Evolutionary conservation across 1,140 invertebrate genomes (phyloP).

Genomic region (Drosophila pachea): DNA sequence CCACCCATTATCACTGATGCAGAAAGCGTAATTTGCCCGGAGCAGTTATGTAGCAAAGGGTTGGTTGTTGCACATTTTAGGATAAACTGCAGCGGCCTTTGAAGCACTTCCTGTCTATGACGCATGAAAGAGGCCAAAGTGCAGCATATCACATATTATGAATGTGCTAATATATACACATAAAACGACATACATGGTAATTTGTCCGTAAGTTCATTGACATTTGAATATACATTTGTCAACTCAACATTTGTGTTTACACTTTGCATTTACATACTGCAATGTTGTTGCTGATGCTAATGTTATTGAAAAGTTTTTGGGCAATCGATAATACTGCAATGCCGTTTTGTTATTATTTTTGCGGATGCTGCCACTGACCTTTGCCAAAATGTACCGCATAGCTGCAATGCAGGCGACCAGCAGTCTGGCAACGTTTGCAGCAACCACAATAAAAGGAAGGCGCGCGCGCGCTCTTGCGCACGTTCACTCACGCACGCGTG

Average conservation of each 20-base stretch:
- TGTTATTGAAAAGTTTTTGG: conserved; percentile 45
- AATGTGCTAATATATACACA: neutral
- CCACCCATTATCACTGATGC: conserved; percentile 37
- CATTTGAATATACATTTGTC: conserved; percentile 9
- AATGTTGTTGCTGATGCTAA: conserved; percentile 1
- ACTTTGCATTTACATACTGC: conserved; percentile 30
- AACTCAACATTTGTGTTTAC: conserved; percentile 36
- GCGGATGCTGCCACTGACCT: conserved; percentile 44
- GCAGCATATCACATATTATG: conserved; percentile 2
- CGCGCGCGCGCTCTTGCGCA: neutral
- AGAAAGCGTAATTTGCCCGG: neutral
- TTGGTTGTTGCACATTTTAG: conserved; percentile 45
- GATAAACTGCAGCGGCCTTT: conserved; percentile 33
- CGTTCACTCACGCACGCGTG: conserved; percentile 13
- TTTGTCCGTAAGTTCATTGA: conserved; percentile 11
- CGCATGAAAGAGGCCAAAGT: conserved; percentile 8
- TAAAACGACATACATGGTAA: neutral
- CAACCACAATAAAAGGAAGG: conserved; percentile 21
- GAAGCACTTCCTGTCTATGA: conserved; percentile 22
- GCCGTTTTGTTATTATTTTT: conserved; percentile 20
- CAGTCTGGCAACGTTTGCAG: conserved; percentile 49
- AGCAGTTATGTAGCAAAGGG: conserved; percentile 16
- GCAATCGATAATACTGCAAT: conserved; percentile 51
- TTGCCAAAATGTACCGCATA: conserved; percentile 45
- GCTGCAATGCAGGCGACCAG: conserved; percentile 44